These are phyloP conservation scores for Chaetodon trifascialis DNA, from an alignment of 2,113 vertebrate genomes.

Conservation along the genomic window DNA sequence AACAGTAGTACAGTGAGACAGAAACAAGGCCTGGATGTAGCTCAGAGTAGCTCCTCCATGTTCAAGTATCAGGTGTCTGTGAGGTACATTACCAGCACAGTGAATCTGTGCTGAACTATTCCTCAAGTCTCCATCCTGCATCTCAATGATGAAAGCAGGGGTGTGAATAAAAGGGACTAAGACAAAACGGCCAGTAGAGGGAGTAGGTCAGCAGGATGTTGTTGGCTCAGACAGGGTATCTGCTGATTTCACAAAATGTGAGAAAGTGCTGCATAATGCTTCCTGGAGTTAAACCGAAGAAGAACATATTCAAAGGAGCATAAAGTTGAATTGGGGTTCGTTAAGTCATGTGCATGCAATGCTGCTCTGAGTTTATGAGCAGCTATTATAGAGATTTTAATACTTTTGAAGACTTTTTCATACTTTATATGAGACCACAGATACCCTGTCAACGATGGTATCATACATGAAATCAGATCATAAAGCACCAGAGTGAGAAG, in stretches of 20 bases:
- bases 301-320: not conserved
- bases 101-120: not conserved
- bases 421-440: slow-evolving; percentile 13
- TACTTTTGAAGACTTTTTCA: not conserved
- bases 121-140: not conserved
- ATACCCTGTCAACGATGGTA: slow-evolving; percentile 24
- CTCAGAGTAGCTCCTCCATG: slow-evolving; percentile 10
- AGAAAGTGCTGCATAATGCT: not conserved
- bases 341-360: not conserved
- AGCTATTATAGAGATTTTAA: not conserved
- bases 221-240: slow-evolving; percentile 43
- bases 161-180: not conserved
- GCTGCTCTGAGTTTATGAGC: not conserved
- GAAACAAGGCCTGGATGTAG: slow-evolving; percentile 9
- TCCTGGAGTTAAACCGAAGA: not conserved
- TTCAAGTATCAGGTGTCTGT: not conserved
- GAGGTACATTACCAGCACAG: not conserved
- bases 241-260: slow-evolving; percentile 18
- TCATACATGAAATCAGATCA: not conserved
- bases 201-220: slow-evolving; percentile 39
- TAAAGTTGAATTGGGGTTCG: not conserved
- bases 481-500: slow-evolving; percentile 31
- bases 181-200: slow-evolving; percentile 54
- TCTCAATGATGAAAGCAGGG: not conserved
- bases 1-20: slow-evolving; percentile 25